Evolutionary conservation across 2,797 vertebrate genomes (phyloP).

Genomic region (Halcyon badia): DNA sequence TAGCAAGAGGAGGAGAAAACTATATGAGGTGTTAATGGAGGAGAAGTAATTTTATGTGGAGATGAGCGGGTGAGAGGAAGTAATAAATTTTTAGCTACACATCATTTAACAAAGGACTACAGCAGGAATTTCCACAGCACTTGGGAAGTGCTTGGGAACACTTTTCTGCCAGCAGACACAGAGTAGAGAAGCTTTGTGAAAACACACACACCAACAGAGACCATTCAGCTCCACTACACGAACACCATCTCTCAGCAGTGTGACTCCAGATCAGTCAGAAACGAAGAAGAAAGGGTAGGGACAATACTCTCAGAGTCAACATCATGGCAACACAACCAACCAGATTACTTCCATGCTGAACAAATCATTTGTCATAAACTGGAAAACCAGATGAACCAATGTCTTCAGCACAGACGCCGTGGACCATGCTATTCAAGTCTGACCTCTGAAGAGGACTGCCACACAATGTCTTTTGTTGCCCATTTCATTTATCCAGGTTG

Average conservation of each 20-base stretch:
- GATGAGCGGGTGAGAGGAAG: constrained; percentile 18
- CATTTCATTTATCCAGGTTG: background rate
- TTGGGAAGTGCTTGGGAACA: background rate
- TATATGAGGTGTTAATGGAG: background rate
- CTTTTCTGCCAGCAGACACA: background rate
- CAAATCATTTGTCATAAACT: background rate
- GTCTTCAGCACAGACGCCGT: background rate
- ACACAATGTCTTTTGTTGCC: background rate
- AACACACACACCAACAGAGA: background rate
- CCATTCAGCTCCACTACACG: background rate
- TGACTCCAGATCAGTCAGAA: background rate
- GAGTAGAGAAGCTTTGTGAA: background rate
- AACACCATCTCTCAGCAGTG: background rate
- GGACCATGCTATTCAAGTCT: background rate
- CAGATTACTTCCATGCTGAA: constrained; percentile 2
- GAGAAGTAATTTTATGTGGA: constrained; percentile 10
- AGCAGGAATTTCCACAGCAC: background rate
- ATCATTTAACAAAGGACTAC: background rate
- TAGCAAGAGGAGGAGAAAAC: background rate
- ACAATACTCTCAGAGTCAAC: background rate
- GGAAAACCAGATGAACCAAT: background rate
- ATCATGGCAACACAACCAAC: background rate
- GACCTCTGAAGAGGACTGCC: background rate
- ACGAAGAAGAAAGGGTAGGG: background rate
- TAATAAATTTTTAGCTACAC: background rate